Percentiles rank a stretch among this genome's conserved stretches.
Conservation (phyloP, 2,113 vertebrate species). For the Numida meleagris region DNA sequence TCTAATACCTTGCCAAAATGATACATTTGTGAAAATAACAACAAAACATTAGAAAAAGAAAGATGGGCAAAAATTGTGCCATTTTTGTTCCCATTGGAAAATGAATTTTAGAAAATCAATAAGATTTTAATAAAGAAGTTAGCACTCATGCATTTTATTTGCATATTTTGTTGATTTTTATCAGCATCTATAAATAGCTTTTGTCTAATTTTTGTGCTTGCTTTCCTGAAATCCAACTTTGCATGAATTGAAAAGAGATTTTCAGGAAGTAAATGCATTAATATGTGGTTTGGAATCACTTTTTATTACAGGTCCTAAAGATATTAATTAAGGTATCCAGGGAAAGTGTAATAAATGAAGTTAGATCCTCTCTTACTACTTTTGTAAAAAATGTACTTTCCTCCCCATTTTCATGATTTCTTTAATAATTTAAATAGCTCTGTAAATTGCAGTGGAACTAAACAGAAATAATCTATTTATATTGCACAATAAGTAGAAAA, state of each 20-base stretch:
- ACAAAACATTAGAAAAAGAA: background rate
- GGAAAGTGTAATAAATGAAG: background rate
- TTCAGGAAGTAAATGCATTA: background rate
- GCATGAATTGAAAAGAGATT: background rate
- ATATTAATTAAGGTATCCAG: background rate
- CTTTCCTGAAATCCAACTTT: background rate
- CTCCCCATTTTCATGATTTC: background rate
- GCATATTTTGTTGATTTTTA: background rate
- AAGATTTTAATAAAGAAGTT: rapidly evolving
- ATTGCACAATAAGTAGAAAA: background rate
- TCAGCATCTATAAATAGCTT: rapidly evolving
- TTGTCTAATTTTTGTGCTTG: background rate
- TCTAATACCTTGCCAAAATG: background rate
- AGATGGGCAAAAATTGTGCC: rapidly evolving
- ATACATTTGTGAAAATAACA: rapidly evolving
- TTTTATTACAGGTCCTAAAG: background rate
- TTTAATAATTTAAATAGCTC: background rate
- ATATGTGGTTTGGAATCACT: background rate
- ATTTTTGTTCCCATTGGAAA: background rate
- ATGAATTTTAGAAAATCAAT: background rate
- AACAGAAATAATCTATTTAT: rapidly evolving
- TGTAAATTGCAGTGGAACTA: background rate
- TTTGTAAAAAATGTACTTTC: background rate
- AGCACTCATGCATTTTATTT: background rate
- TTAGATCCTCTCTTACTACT: background rate